Base-by-base conservation (phyloP, 2,797 vertebrate species). In the Gastrophryne carolinensis region DNA sequence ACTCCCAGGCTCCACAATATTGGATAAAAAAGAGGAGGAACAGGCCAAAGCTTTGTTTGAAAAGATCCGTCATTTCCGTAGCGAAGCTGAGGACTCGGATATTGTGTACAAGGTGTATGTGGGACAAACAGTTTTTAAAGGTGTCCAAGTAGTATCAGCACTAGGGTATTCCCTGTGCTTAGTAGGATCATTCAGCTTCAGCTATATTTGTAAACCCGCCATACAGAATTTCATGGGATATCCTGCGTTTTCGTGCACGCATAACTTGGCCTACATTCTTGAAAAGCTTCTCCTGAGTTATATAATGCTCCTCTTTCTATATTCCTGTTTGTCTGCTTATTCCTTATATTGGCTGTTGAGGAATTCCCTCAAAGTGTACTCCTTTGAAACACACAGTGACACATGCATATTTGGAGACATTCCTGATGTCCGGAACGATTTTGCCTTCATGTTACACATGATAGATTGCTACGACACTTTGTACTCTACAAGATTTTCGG, bases 371-470 rank as follows among this genome's bases (percentile, higher is more conserved):
- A 84, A 84, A 12, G 85, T 87, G 30, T 94, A 94, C 65, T 92
- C 92, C 65, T 93, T 94, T 79, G 86, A 85, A 79, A 83, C 79
- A 2, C 75, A 86, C 15, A 87, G 81, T 3, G 88, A 91, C 39
- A 37, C 80, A 19, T 81, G 79, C 62, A 83, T 84, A 21, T 79
- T 91, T 72, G 79, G 83, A 71, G 90, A 92, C 5, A 85, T 91
- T 1, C 91, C 92, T 0, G 90, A 92, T 62, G 85, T 93, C 12
- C 85, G 83, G 11, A 93, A 93, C 1, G 93, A 95, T 83, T 87
- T 95, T 81, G 92, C 93, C 63, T 94, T 93, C 50, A 87, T 95
- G 34, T 73, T 94, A 29, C 92, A 95, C 83, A 92, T 95, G 92
- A 82, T 90, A 0, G 92, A 95, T 81, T 89, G 90, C 83, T 94